Base-by-base conservation (phyloP, 2,797 vertebrate species). In the Argyrosomus regius region DNA sequence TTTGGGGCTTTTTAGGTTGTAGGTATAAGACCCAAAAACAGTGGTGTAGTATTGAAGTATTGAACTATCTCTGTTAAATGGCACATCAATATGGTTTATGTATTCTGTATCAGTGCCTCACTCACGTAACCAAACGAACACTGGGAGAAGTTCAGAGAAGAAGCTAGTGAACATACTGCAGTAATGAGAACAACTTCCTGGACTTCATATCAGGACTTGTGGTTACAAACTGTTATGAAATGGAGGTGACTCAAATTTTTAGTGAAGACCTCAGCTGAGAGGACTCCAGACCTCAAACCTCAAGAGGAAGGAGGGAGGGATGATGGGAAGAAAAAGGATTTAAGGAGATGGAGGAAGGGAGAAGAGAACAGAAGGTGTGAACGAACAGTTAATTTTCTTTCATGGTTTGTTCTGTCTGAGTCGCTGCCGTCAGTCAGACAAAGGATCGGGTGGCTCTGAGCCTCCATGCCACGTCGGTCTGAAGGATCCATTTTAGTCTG, bases 401-500 rank as follows among this genome's bases (percentile, higher is more conserved):
- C 12, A 6, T 7, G 20, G 18, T 26, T 24, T 58, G 17, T 41
- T 28, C 20, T 24, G 35, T 10, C 1, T 39, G 11, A 0, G 26
- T 26, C 12, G 10, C 67, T 24, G 54, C 28, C 4, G 24, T 63
- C 69, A 20, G 54, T 5, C 80, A 88, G 84, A 86, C 80, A 88
- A 90, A 89, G 78, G 79, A 81, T 39, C 6, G 12, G 22, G 62
- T 1, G 4, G 65, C 67, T 79, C 57, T 16, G 50, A 56, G 71
- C 84, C 87, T 86, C 85, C 82, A 82, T 65, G 81, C 64, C 69
- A 63, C 63, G 62, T 60, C 28, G 53, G 64, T 54, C 75, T 85
- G 66, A 75, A 82, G 86, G 82, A 88, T 90, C 91, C 93, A 92
- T 92, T 86, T 92, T 91, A 88, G 71, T 35, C 87, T 92, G 89